Evolutionary conservation across 2,888 invertebrate species (phyloP).

Genomic region (Oscheius onirici): DNA sequence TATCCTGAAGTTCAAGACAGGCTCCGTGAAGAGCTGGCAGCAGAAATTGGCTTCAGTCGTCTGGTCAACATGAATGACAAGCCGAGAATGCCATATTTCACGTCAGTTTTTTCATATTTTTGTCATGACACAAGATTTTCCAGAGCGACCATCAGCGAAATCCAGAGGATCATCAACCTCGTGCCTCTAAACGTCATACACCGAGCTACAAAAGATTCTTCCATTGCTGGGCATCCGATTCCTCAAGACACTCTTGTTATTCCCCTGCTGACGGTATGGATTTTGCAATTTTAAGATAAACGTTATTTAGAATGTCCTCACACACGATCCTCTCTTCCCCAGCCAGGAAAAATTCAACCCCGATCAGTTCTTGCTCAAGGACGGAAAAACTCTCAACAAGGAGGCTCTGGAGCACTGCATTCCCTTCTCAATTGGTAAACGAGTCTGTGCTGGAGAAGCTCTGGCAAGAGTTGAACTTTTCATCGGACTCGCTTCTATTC

Average conservation of each 20-base stretch:
- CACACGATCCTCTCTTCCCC: neutral
- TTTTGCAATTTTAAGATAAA: neutral
- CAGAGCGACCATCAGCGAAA: constrained; percentile 39
- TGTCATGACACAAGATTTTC: no score
- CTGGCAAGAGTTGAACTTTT: constrained; percentile 55
- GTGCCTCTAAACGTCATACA: constrained; percentile 36
- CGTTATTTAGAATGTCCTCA: neutral
- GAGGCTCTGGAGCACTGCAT: constrained; percentile 42
- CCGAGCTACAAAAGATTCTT: constrained; percentile 10
- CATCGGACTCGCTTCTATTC: constrained; percentile 31
- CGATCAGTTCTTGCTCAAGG: constrained; percentile 46
- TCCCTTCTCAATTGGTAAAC: constrained; percentile 52
- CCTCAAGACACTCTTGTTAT: constrained; percentile 35
- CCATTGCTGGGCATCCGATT: constrained; percentile 10
- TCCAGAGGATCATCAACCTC: constrained; percentile 44
- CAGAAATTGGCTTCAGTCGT: constrained; percentile 35
- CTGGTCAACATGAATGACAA: constrained; percentile 44
- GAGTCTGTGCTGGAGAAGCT: constrained; percentile 56
- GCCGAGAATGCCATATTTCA: constrained; percentile 38
- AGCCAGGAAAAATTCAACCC: constrained; percentile 48
- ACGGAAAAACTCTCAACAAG: constrained; percentile 46
- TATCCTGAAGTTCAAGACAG: constrained; percentile 49
- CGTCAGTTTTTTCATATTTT: neutral
- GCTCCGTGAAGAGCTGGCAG: constrained; percentile 41
- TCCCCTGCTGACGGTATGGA: constrained; percentile 21